Percentiles rank a stretch among this genome's conserved stretches.
Conservation (phyloP, 1,140 invertebrate genomes). For the Reticulitermes speratus region DNA sequence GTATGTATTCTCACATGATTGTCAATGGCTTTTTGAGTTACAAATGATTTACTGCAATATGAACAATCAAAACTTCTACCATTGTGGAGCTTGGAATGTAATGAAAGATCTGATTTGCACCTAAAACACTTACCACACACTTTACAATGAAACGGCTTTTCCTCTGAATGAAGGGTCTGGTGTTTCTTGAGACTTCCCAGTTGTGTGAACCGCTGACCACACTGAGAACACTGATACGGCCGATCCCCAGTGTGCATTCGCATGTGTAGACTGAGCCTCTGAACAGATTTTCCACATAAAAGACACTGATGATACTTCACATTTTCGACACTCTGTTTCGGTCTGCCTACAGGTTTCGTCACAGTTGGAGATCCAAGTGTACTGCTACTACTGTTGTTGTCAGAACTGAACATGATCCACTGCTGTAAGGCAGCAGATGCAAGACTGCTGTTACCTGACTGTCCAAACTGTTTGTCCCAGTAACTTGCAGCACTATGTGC, state of each 20-base stretch:
- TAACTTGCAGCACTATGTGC: neutral
- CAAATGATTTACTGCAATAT: constrained; percentile 23
- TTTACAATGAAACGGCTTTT: constrained; percentile 60
- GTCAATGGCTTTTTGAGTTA: constrained; percentile 11
- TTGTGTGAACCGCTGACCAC: constrained; percentile 39
- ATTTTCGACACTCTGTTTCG: neutral
- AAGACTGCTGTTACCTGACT: neutral
- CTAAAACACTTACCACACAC: constrained; percentile 60
- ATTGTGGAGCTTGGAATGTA: constrained; percentile 41
- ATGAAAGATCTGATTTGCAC: constrained; percentile 45
- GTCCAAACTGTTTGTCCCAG: constrained; percentile 2
- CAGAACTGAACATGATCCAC: neutral
- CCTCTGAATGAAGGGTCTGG: constrained; percentile 36
- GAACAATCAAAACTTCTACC: constrained; percentile 38
- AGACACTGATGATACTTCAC: neutral
- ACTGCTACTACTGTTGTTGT: neutral
- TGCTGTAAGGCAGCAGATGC: neutral
- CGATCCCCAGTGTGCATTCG: constrained; percentile 42
- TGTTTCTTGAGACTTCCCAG: constrained; percentile 9
- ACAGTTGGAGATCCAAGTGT: neutral
- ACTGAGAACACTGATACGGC: constrained; percentile 47
- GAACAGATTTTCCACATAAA: neutral
- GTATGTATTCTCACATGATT: constrained; percentile 43
- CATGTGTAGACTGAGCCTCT: constrained; percentile 20
- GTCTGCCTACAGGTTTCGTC: neutral